Evolutionary conservation across 2,797 vertebrate genomes (phyloP).

Genomic region (Sebastiscus albofasciatus): DNA sequence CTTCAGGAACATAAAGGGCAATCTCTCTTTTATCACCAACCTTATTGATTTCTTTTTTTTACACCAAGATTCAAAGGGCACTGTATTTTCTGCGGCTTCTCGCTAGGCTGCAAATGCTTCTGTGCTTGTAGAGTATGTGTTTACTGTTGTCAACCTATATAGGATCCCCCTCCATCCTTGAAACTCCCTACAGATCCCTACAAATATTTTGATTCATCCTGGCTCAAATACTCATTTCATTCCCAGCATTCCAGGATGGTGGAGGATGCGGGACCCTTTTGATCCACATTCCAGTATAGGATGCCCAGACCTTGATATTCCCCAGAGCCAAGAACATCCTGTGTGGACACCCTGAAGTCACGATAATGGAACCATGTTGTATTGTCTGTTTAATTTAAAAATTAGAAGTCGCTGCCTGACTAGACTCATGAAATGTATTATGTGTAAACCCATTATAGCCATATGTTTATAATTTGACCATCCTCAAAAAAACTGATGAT

Average conservation of each 20-base stretch:
- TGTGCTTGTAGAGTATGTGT: not conserved
- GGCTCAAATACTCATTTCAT: constrained; percentile 43
- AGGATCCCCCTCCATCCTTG: not conserved
- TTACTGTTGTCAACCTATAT: not conserved
- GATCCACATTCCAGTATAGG: constrained; percentile 49
- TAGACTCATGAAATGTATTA: not conserved
- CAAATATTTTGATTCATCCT: constrained; percentile 14
- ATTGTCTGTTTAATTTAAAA: not conserved
- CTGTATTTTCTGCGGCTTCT: not conserved
- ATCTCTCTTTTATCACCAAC: not conserved
- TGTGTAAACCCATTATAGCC: not conserved
- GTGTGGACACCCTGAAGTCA: constrained; percentile 7
- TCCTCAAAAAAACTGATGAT: constrained; percentile 3
- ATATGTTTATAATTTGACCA: not conserved
- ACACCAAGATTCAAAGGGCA: not conserved
- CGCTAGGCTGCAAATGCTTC: not conserved
- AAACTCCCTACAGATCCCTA: constrained; percentile 4
- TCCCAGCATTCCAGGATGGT: constrained; percentile 49
- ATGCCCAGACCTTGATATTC: constrained; percentile 17
- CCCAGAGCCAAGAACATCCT: not conserved
- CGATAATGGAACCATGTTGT: not conserved
- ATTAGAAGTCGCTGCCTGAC: not conserved
- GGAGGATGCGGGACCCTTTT: constrained; percentile 28
- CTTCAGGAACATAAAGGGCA: constrained; percentile 1
- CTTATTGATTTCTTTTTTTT: not conserved